Evolutionary conservation across 1,140 invertebrate genomes (phyloP), one percentile per base, ranked within the genome.

Genomic region (Drosophila grimshawi): DNA sequence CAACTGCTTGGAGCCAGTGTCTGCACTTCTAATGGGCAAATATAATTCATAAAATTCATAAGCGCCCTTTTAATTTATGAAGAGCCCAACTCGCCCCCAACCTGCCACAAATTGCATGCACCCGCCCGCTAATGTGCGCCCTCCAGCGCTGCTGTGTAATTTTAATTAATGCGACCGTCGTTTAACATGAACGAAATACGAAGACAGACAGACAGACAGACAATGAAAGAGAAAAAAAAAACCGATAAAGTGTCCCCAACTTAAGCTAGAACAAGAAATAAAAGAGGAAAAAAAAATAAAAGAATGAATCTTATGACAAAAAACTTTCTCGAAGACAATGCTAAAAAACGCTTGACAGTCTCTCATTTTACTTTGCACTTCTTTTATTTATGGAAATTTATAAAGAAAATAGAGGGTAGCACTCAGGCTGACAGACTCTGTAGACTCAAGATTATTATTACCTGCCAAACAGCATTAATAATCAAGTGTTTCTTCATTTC

Each of bases 41-140:
- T 83, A 83, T 88, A 89, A 88, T 88, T 88, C 78, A 88, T 89
- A 80, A 89, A 88, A 88, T 88, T 88, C 83, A 88, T 86, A 86
- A 86, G 83, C 83, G 83, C 80, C 73, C 71, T 45, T 82, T 86
- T 86, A 86, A 86, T 86, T 86, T 86, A 86, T 88, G 83, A 63
- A 71, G 75, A 88, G 57, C 60, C 72, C 63, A 49, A 76, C 46
- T 46, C 10, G 11, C 39, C 0, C 4, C 35, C 29, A 29, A 2
- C n/a, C 7, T 29, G 4, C 2, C 57, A 29, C 4, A 33, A 33
- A 5, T 10, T 39, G 6, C 32, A 10, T 27, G 29, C 32, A 8
- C 30, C 35, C 27, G 45, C 55, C 55, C 37, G 46, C 39, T 33
- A 45, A 52, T 55, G 51, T 51, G 53, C 43, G 33, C 63, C 82